Base-by-base conservation (phyloP, 2,888 invertebrate species). In the Aphidius colemani region DNA sequence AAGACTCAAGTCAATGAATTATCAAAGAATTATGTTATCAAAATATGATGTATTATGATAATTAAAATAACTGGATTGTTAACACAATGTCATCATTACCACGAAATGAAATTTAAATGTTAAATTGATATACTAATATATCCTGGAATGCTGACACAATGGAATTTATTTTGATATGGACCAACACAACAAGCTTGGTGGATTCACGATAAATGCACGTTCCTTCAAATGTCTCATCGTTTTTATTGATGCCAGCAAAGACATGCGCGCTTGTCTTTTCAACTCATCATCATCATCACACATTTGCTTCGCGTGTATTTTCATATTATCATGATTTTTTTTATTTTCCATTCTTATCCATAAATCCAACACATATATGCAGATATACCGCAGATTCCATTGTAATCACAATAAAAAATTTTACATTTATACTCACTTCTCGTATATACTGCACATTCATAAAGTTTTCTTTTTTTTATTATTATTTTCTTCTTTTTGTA, bases 161-260 rank as follows among this genome's bases (percentile, higher is more conserved):
- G 1, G 13, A 11, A 11, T 49, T 3, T 49, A 7, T 49, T 49
- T 49, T 11, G n/a, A 49, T 49, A 49, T 49, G 49, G 10, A 53
- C 39, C 40, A 9, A 10, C 53, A 39, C 51, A 30, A 10, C 48
- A 10, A 30, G 51, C 8, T 57, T 46, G 68, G 64, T 67, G 75
- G 78, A 74, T 75, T 76, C 78, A 75, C 74, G 75, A 75, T 76
- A 71, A 80, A 76, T 80, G 80, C 72, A 77, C 73, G 73, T 70
- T 73, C 70, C 67, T 69, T 60, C 68, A 71, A 69, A 67, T 61
- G 71, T 70, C 70, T 73, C 72, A 72, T 71, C 72, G 78, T 77
- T 80, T 80, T 80, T 80, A 80, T 80, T 76, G 75, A 71, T 71
- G 66, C 68, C 51, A 61, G 53, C 64, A 66, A 48, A 58, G 69